Evolutionary conservation across 2,888 invertebrate genomes (phyloP).

Genomic region (Hetaerina titia): DNA sequence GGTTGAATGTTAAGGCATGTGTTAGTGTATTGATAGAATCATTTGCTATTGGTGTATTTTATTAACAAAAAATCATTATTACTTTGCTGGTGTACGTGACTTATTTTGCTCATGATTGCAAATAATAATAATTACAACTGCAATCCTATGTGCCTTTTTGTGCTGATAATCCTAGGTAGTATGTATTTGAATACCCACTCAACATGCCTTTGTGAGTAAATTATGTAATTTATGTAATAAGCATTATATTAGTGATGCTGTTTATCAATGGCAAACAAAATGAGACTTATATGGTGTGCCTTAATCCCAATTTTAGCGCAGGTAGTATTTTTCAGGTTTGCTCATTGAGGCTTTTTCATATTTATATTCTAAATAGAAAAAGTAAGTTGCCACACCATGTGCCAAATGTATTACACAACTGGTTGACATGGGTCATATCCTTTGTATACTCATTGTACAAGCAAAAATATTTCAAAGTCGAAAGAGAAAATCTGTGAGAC

Average conservation of each 20-base stretch:
- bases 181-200: not conserved
- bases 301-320: conserved; percentile 32
- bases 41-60: not conserved
- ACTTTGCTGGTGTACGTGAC: not conserved
- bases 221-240: not conserved
- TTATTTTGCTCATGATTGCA: not conserved
- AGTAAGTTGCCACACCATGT: conserved; percentile 20
- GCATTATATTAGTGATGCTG: not conserved
- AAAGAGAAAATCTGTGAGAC: not conserved
- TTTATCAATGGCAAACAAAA: not conserved
- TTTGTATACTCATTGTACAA: conserved; percentile 6
- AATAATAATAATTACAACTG: not conserved
- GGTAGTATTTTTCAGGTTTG: not conserved
- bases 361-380: conserved; percentile 23
- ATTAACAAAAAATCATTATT: not conserved
- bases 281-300: conserved; percentile 40
- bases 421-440: conserved; percentile 21
- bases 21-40: not conserved
- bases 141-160: not conserved
- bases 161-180: not conserved
- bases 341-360: not conserved
- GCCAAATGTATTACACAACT: conserved; percentile 43
- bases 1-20: not conserved
- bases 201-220: not conserved
- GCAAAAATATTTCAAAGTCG: not conserved